These are phyloP conservation scores for Hydraecia micacea DNA, from an alignment of 2,888 invertebrate genomes.

Conservation along the genomic window DNA sequence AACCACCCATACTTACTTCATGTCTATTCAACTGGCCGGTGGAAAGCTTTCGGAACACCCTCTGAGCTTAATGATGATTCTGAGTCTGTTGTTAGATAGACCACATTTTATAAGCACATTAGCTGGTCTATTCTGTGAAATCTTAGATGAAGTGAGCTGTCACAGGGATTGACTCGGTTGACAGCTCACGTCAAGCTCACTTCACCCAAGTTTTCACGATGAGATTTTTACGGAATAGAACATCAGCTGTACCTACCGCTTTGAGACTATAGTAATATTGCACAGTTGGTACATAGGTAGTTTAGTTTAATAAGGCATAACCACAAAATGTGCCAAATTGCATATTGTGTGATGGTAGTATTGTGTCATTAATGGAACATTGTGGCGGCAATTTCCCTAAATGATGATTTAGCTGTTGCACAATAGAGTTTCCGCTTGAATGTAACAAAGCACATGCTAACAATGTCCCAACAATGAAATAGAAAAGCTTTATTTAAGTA, in stretches of 20 bases:
- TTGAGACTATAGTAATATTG: background rate
- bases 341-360: constrained; percentile 18
- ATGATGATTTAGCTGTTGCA: constrained; percentile 31
- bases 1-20: background rate
- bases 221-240: too few species aligned
- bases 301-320: constrained; percentile 16
- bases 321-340: constrained; percentile 31
- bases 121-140: too few species aligned
- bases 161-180: too few species aligned
- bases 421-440: constrained; percentile 27
- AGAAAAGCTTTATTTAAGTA: background rate
- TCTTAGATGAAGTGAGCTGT: too few species aligned
- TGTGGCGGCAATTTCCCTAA: constrained; percentile 23
- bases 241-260: background rate
- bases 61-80: background rate
- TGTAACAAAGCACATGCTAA: background rate
- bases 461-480: constrained; percentile 9
- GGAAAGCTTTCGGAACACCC: background rate
- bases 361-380: constrained; percentile 19
- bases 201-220: too few species aligned
- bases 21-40: background rate
- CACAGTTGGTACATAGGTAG: background rate
- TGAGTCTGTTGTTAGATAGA: background rate
- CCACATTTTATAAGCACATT: background rate
- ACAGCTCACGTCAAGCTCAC: too few species aligned